These are phyloP conservation scores for Lasiurus cinereus DNA, from an alignment of 2,113 vertebrate species.

Conservation along the genomic window DNA sequence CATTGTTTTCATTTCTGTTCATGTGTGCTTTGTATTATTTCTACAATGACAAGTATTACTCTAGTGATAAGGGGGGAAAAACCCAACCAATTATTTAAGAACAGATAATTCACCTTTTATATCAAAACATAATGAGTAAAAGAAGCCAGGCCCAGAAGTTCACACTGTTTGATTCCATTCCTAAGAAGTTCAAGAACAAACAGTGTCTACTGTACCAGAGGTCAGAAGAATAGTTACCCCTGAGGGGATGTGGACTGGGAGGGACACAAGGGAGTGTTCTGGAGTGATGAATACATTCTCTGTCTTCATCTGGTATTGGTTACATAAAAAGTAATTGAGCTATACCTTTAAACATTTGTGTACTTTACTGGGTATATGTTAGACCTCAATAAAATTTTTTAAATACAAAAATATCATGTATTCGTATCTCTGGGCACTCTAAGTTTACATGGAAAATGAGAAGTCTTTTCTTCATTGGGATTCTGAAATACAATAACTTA, in stretches of 20 bases:
- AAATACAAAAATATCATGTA: neutral
- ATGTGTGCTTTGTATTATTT: neutral
- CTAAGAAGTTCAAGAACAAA: neutral
- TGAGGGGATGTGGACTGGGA: neutral
- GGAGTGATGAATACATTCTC: neutral
- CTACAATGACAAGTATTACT: neutral
- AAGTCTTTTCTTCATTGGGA: neutral
- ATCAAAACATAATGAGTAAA: neutral
- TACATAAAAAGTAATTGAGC: neutral
- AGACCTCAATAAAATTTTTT: neutral
- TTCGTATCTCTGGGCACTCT: neutral
- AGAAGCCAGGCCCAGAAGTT: neutral
- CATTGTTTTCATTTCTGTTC: constrained; percentile 17
- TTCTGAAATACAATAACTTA: constrained; percentile 22
- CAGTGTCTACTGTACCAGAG: neutral
- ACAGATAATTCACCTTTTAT: neutral
- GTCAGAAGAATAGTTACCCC: neutral
- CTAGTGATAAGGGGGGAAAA: neutral
- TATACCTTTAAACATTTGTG: neutral
- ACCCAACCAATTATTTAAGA: neutral
- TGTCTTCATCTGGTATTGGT: neutral
- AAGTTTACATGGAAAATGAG: neutral
- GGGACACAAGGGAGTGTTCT: neutral
- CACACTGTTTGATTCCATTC: neutral
- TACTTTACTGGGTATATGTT: neutral